Evolutionary conservation across 2,888 invertebrate genomes (phyloP), one percentile per base, ranked within the genome.

Genomic region (Lasiommata megera): DNA sequence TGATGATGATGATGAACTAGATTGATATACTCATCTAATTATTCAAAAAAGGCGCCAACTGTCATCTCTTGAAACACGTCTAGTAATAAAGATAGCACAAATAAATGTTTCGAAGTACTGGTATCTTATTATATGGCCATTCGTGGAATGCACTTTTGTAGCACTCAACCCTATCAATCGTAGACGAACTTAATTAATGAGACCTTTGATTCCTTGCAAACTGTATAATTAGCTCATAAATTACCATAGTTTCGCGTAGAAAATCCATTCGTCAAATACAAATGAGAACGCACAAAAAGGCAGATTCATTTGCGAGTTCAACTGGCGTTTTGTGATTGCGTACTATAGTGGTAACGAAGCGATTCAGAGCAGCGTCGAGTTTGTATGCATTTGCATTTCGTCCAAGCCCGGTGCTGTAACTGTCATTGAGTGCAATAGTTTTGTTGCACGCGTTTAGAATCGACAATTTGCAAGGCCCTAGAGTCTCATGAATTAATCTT

Each of bases 361-460:
- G 23, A 40, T 54, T 46, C 43, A 9, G 43, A 44, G 40, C 41
- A 6, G 38, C 29, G n/a, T 11, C 40, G 38, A 40, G 51, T 51
- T 51, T 50, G 38, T 51, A 38, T 31, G 50, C 31, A 62, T 65
- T 63, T 58, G 60, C 62, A 62, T 64, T 62, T 66, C 62, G 58
- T 61, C 59, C 58, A 29, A 58, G 51, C 56, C 55, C 40, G 44
- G 47, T 66, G 67, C 66, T 56, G 67, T 62, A 67, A 67, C 60
- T 57, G 58, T 62, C 58, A 62, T 60, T 58, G 60, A 56, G 46
- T 63, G 54, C 29, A 54, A 58, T 54, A 55, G 59, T 61, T 62
- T 54, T 63, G 60, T 62, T 41, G 64, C 62, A 64, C 61, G 61
- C 62, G 63, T 57, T 60, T 61, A 53, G 64, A 64, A 66, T 68